Evolutionary conservation across 2,797 vertebrate genomes (phyloP), one percentile per base, ranked within the genome.

Genomic region (Premnoplex brunnescens): DNA sequence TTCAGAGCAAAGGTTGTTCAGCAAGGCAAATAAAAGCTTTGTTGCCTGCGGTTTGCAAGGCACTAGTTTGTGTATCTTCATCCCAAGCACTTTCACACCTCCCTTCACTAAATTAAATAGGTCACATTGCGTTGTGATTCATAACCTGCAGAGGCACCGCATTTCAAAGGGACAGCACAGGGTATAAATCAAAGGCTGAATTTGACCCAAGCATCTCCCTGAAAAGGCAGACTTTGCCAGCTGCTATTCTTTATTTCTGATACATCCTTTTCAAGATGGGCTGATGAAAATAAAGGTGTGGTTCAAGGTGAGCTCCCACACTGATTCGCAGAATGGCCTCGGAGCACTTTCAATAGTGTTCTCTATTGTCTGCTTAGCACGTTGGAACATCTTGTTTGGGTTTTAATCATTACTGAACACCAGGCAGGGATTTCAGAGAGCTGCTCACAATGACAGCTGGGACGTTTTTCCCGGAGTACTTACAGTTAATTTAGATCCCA

Each of bases 401-500:
- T 94, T 81, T 92, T 94, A 95, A 93, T 96, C 86, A 94, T 85
- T 16, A 56, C 78, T 49, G 85, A 95, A 48, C 6, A 2, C 26
- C 1, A 3, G 64, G 90, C 66, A 90, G 81, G 91, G 85, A 66
- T 91, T 95, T 77, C 79, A 78, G 36, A 2, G 5, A 89, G 82
- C 67, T 91, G 74, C 62, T 93, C 93, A 88, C 92, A 82, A 73
- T 93, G 85, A 91, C 84, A 94, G 84, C 71, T 0, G 6, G 63
- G 89, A 94, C 24, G 0, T 73, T 91, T 90, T 83, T 83, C 76
- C 68, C 36, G 3, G 58, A 95, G 81, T 93, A 92, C 91, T 97
- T 96, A 71, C 88, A 94, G 84, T 94, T 97, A 96, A 95, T 97
- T 97, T 95, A 96, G 92, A 96, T 93, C 89, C 93, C 94, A 96